Evolutionary conservation across 2,888 invertebrate genomes (phyloP).

Genomic region (Phania funesta): DNA sequence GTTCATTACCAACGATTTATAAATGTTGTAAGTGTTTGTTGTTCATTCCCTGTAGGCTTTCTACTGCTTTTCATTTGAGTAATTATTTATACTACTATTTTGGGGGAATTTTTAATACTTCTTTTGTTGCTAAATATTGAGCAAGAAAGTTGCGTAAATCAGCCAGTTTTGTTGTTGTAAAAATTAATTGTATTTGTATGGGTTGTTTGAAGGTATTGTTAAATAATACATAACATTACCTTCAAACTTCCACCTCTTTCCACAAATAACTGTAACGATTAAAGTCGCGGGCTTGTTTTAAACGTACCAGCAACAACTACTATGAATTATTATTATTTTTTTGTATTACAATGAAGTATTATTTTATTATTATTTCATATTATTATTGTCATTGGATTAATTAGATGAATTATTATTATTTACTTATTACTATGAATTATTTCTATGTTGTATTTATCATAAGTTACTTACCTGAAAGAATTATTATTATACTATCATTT

Average conservation of each 20-base stretch:
- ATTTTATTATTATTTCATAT: no score
- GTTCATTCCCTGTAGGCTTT: constrained; percentile 47
- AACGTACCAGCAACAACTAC: no score
- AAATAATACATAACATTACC: background rate
- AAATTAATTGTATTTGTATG: constrained; percentile 54
- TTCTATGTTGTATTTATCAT: no score
- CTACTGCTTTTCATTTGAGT: constrained; percentile 49
- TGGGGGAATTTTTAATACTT: constrained; percentile 10
- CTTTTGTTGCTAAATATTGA: constrained; percentile 20
- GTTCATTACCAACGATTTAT: constrained; percentile 60
- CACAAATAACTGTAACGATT: background rate
- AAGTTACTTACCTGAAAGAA: no score
- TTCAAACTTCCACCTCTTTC: background rate
- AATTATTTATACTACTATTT: background rate
- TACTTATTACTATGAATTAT: no score
- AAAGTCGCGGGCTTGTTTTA: no score
- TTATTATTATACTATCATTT: no score
- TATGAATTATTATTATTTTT: no score
- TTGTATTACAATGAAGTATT: no score
- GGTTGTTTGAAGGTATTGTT: background rate
- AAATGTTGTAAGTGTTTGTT: constrained; percentile 7
- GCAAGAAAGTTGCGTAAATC: constrained; percentile 69
- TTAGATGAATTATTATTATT: no score
- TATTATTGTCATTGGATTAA: no score
- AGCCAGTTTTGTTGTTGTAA: constrained; percentile 39